Percentiles rank a stretch among this genome's conserved stretches.
Conservation (phyloP, 2,797 vertebrate genomes). For the Tenualosa ilisha region DNA sequence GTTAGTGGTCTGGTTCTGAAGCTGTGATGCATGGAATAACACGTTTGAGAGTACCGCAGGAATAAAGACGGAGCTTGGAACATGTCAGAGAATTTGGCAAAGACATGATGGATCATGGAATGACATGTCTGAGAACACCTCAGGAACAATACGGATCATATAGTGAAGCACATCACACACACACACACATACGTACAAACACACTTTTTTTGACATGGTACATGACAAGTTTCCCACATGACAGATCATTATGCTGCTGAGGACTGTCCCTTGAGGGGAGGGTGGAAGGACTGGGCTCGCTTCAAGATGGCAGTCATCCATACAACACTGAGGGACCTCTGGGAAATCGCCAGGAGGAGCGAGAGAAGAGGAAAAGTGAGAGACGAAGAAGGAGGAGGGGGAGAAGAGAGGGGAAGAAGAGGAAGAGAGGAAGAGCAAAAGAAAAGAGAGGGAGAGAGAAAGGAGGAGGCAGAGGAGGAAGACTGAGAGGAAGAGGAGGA, state of each 20-base stretch:
- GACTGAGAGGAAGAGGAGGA: no score
- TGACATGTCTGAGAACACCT: background rate
- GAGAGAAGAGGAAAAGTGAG: background rate
- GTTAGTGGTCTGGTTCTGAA: constrained; percentile 87
- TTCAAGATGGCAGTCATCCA: constrained; percentile 19
- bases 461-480: no score
- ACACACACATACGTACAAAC: background rate
- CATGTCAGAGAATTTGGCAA: no score
- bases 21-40: constrained; percentile 66
- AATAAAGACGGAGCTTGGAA: background rate
- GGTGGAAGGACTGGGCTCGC: background rate
- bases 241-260: constrained; percentile 36
- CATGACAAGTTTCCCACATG: constrained; percentile 20
- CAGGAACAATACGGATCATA: background rate
- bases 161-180: background rate
- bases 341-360: background rate
- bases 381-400: no score
- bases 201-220: background rate
- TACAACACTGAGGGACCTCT: background rate
- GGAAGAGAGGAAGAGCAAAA: no score
- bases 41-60: background rate
- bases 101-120: background rate
- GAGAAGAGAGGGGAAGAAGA: no score
- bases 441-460: no score
- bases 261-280: constrained; percentile 1